These are phyloP conservation scores for Prolemur simus DNA, from an alignment of 2,113 vertebrate genomes.

Conservation along the genomic window DNA sequence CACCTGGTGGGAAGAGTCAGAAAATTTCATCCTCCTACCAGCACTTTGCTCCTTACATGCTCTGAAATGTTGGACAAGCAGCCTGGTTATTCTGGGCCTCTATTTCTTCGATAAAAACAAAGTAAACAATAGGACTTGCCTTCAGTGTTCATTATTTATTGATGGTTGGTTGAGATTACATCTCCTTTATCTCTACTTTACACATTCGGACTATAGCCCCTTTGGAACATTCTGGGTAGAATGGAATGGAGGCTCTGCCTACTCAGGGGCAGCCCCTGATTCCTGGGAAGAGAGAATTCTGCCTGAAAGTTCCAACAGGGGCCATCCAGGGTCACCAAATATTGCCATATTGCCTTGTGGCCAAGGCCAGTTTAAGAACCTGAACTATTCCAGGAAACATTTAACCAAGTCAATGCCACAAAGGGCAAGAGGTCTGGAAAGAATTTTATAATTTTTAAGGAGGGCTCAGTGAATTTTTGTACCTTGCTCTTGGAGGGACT, in stretches of 20 bases:
- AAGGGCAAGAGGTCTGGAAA: not conserved
- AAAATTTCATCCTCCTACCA: not conserved
- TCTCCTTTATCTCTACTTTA: not conserved
- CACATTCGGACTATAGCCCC: not conserved
- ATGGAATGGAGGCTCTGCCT: not conserved
- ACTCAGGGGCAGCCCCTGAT: not conserved
- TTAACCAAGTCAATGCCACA: not conserved
- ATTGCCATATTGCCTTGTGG: not conserved
- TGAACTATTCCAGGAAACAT: not conserved
- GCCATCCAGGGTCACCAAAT: not conserved
- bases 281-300: not conserved
- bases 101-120: slow-evolving; percentile 8
- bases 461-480: not conserved
- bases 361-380: not conserved
- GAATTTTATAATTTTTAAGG: not conserved
- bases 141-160: not conserved
- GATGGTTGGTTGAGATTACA: not conserved
- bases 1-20: not conserved
- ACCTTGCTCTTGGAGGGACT: not conserved
- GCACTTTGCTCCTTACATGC: not conserved
- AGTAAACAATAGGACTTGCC: not conserved
- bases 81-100: not conserved
- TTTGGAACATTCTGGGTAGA: not conserved
- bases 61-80: not conserved
- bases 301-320: not conserved